Evolutionary conservation across 2,113 vertebrate species (phyloP).

Genomic region (Mobula hypostoma): DNA sequence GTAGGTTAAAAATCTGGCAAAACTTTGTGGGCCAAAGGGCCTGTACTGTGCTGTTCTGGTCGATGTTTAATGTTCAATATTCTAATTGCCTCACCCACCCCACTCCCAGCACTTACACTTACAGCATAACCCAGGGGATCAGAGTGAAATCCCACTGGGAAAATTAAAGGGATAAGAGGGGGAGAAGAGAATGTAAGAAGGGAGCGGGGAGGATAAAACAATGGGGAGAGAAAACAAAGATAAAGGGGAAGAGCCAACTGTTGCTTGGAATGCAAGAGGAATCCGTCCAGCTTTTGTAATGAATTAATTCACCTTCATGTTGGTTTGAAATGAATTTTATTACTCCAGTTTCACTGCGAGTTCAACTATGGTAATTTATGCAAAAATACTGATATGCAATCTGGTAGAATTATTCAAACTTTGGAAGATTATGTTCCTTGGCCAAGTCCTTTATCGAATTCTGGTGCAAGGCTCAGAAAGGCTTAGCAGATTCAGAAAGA

Average conservation of each 20-base stretch:
- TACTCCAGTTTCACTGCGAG: not conserved
- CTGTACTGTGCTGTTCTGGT: too few relatives aligned
- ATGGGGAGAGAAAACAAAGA: not conserved
- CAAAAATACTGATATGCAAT: not conserved
- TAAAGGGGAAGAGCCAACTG: not conserved
- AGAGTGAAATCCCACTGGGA: not conserved
- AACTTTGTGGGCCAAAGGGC: too few relatives aligned
- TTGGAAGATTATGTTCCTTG: not conserved
- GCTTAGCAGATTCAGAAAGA: not conserved
- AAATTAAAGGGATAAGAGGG: not conserved
- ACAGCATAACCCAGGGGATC: not conserved
- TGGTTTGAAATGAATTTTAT: not conserved
- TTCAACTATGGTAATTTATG: slow-evolving; percentile 11
- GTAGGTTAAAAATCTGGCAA: too few relatives aligned
- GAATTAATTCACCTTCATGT: not conserved
- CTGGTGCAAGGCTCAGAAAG: not conserved
- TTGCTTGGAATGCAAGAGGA: not conserved
- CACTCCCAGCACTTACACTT: not conserved
- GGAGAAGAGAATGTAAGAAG: not conserved
- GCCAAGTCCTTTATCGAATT: not conserved
- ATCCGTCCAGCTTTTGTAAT: not conserved
- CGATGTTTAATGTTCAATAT: too few relatives aligned
- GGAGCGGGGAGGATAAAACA: not conserved
- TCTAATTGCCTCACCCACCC: too few relatives aligned
- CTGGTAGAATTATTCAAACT: not conserved